These are phyloP conservation scores for Portevinia maculata DNA, from an alignment of 2,888 invertebrate genomes.

Conservation along the genomic window DNA sequence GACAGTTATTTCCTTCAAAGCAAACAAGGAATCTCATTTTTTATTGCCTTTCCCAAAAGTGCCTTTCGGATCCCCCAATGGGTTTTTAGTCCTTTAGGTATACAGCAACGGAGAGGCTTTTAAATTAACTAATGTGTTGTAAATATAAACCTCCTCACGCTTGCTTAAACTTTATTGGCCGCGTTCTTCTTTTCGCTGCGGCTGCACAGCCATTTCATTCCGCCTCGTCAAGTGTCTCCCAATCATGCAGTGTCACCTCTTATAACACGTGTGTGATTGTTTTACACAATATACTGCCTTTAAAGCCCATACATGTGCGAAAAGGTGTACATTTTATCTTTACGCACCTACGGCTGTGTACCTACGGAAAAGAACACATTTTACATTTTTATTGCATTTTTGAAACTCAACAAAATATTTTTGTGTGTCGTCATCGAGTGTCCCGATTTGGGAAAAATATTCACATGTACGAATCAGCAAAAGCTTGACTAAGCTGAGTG, in stretches of 20 bases:
- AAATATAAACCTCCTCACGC: constrained; percentile 46
- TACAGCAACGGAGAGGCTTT: constrained; percentile 18
- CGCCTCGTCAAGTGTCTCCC: constrained; percentile 24
- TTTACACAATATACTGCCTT: constrained; percentile 51
- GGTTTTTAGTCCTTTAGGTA: constrained; percentile 33
- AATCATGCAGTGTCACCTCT: constrained; percentile 28
- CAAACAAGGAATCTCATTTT: constrained; percentile 5
- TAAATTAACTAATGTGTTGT: constrained; percentile 62
- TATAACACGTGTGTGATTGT: constrained; percentile 50
- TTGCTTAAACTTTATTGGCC: constrained; percentile 41
- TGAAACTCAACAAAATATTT: constrained; percentile 5
- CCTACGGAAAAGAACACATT: constrained; percentile 23
- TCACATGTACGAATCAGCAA: constrained; percentile 39
- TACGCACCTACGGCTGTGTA: background rate
- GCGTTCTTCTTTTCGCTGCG: background rate
- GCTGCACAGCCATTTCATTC: background rate
- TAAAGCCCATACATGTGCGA: constrained; percentile 19
- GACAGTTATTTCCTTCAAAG: constrained; percentile 24
- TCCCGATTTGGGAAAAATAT: background rate
- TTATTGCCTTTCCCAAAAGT: background rate
- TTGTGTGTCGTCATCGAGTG: constrained; percentile 8
- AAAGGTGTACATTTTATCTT: constrained; percentile 49
- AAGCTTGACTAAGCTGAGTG: constrained; percentile 42
- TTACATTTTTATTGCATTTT: constrained; percentile 39
- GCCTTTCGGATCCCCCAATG: constrained; percentile 1